Evolutionary conservation across 2,888 invertebrate genomes (phyloP).

Genomic region (Aricia artaxerxes): DNA sequence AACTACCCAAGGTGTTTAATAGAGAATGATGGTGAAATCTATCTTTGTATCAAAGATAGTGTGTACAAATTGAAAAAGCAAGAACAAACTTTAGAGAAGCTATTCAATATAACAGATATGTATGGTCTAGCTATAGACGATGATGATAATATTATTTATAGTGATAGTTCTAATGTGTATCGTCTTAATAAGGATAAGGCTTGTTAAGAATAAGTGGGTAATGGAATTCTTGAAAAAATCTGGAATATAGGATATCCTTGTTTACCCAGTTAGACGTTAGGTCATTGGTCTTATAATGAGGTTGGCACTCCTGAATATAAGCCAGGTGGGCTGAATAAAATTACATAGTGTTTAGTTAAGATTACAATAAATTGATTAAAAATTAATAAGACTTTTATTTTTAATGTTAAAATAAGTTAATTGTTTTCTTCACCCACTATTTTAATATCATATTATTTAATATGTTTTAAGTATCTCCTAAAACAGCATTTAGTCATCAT

Average conservation of each 20-base stretch:
- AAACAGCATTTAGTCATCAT: too few species aligned
- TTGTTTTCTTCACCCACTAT: too few species aligned
- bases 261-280: constrained; percentile 23
- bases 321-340: not conserved
- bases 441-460: too few species aligned
- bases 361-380: not conserved
- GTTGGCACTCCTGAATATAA: not conserved
- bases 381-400: not conserved
- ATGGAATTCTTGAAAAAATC: constrained; percentile 33
- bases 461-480: too few species aligned
- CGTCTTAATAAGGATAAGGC: constrained; percentile 42
- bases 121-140: constrained; percentile 57
- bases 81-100: constrained; percentile 47
- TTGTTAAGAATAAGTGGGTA: constrained; percentile 39
- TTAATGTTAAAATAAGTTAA: not conserved
- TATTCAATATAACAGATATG: constrained; percentile 50
- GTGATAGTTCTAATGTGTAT: constrained; percentile 52
- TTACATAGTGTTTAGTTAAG: not conserved
- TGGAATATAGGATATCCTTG: constrained; percentile 31
- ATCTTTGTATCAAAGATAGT: constrained; percentile 56
- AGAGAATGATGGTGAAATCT: constrained; percentile 55
- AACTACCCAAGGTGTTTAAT: constrained; percentile 51
- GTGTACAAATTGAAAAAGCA: constrained; percentile 55
- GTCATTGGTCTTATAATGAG: not conserved
- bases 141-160: constrained; percentile 61